Evolutionary conservation across 2,888 invertebrate genomes (phyloP).

Genomic region (Malacosoma neustria): DNA sequence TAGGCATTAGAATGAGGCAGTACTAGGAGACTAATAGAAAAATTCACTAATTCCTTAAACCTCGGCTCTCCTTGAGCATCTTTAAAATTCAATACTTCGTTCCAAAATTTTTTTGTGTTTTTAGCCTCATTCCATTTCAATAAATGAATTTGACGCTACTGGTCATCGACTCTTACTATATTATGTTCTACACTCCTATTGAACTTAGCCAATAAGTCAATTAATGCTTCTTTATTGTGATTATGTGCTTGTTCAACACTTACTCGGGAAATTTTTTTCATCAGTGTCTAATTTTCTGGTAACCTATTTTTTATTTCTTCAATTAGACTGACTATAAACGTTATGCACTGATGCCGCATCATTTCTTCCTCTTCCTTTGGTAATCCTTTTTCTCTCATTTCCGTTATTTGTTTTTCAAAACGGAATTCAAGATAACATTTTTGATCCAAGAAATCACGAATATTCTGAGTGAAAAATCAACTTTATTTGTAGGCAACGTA

Average conservation of each 20-base stretch:
- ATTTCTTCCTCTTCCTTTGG: conserved; percentile 5
- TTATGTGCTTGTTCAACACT: not conserved
- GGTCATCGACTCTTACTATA: no score
- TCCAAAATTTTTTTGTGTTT: no score
- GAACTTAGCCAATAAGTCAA: not conserved
- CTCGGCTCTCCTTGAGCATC: no score
- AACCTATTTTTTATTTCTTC: not conserved
- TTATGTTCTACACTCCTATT: not conserved
- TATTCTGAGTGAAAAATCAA: conserved; percentile 9
- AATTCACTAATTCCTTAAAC: no score
- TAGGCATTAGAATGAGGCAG: no score
- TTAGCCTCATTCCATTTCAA: no score
- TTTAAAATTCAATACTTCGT: no score
- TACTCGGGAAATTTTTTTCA: not conserved
- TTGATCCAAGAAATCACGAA: conserved; percentile 5
- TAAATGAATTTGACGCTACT: no score
- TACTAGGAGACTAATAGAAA: no score
- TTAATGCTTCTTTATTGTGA: not conserved
- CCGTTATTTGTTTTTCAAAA: conserved; percentile 6
- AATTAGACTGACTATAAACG: not conserved
- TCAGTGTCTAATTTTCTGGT: not conserved
- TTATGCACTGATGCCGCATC: not conserved
- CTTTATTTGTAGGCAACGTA: not conserved
- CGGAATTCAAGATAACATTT: conserved; percentile 7
- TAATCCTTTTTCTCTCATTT: conserved; percentile 3